Base-by-base conservation (phyloP, 1,140 invertebrate genomes). In the Ips typographus region DNA sequence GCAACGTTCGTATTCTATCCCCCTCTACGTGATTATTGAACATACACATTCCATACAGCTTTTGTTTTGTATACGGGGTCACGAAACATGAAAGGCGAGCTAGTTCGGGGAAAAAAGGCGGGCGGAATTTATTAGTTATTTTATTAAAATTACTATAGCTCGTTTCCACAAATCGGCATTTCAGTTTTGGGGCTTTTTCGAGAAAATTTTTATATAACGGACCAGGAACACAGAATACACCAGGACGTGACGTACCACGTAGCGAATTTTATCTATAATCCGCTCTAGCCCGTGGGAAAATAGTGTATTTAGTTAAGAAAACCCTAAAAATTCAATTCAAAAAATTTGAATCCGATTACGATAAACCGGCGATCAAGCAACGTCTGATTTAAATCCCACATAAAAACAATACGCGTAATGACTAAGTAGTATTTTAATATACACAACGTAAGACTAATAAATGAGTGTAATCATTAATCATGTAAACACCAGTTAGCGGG, bases 161-260 rank as follows among this genome's bases (percentile, higher is more conserved):
- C 53, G 68, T 75, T 76, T 77, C 75, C 74, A 71, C 67, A 67
- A 73, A 75, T 71, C 65, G 58, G 41, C 49, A 60, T 63, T 74
- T 76, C 72, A 70, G 61, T 76, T 79, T 79, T 78, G 72, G 70
- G 64, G 72, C 75, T 77, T 79, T 79, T 78, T 79, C 75, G 72
- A 77, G 73, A 77, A 78, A 78, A 77, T 74, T 77, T 77, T 79
- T 79, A 78, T 78, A 79, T 79, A 78, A 79, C 70, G 75, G 75
- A 78, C 64, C 77, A 77, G 77, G 78, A 73, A 43, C 70, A 68
- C 71, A 79, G 71, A 73, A 73, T 37, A 53, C 66, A 22, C 40
- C 65, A 75, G 70, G 62, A 73, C 22, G 72, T 74, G 59, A 53
- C 40, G 38, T 41, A 5, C 56, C 5, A 47, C 61, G 6, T n/a